Percentiles rank a stretch among this genome's conserved stretches.
Evolutionary conservation across 2,113 vertebrate species (phyloP).

Genomic region (Ptyas mucosa): DNA sequence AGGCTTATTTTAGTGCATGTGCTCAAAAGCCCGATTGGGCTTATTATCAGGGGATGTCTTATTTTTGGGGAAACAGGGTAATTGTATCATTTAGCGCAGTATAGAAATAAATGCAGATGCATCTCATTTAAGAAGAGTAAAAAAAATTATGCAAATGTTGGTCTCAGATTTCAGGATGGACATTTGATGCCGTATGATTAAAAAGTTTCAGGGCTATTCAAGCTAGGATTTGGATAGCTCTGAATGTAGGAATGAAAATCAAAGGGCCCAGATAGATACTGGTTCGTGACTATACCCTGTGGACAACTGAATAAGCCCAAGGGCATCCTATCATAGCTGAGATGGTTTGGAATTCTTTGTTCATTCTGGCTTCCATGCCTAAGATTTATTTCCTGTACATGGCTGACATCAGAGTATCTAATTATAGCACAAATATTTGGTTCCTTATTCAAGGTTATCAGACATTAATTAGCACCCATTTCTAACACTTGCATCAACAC

Average conservation of each 20-base stretch:
- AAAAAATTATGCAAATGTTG: background rate
- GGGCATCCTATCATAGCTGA: background rate
- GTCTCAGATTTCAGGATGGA: background rate
- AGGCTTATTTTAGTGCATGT: no score
- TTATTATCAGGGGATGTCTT: no score
- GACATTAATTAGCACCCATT: background rate
- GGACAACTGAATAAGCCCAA: background rate
- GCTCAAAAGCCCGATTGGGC: no score
- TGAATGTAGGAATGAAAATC: background rate
- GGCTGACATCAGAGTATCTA: background rate
- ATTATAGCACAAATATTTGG: background rate
- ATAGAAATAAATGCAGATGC: conserved; percentile 29
- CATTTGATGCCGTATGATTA: background rate
- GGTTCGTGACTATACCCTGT: background rate
- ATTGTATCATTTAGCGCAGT: conserved; percentile 13
- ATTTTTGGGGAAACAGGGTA: background rate
- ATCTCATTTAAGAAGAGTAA: conserved; percentile 4
- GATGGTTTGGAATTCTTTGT: background rate
- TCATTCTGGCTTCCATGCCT: background rate
- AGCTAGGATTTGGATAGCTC: background rate
- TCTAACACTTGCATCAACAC: background rate
- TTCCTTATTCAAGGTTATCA: background rate
- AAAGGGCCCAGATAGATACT: no score
- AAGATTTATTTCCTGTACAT: background rate
- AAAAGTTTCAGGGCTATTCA: background rate